Conservation (phyloP, 1,140 invertebrate genomes). For the Tetramorium parvispinum region DNA sequence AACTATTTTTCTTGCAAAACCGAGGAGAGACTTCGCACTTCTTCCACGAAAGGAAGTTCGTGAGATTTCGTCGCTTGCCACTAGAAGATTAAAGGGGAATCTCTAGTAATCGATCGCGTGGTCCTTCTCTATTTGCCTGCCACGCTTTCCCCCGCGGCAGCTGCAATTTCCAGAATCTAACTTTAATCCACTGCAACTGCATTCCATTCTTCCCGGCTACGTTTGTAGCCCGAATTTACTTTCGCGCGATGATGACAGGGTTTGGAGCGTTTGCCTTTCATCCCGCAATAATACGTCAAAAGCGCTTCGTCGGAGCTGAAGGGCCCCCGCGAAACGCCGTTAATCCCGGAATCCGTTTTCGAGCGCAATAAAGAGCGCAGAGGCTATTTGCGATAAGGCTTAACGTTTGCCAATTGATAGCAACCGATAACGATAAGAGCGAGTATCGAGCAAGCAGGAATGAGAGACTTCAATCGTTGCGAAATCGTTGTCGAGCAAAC, state of each 20-base stretch:
- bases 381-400: slow-evolving; percentile 22
- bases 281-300: slow-evolving; percentile 16
- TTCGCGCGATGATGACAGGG: slow-evolving; percentile 2
- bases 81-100: slow-evolving; percentile 53
- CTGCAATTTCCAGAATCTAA: slow-evolving; percentile 41
- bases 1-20: slow-evolving; percentile 29
- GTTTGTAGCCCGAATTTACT: slow-evolving; percentile 41
- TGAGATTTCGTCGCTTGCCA: slow-evolving; percentile 32
- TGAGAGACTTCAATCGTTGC: not conserved
- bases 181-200: slow-evolving; percentile 25
- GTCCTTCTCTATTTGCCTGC: slow-evolving; percentile 41
- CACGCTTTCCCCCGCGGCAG: not conserved
- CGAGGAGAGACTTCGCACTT: not conserved
- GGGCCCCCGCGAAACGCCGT: not conserved
- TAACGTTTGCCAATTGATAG: slow-evolving; percentile 39
- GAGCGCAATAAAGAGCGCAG: not conserved
- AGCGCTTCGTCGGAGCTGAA: not conserved
- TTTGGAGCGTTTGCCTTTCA: slow-evolving; percentile 5
- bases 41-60: not conserved
- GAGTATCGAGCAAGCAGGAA: not conserved
- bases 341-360: slow-evolving; percentile 21
- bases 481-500: not conserved
- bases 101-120: slow-evolving; percentile 45
- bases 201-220: slow-evolving; percentile 33
- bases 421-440: slow-evolving; percentile 43